phyloP scores from a whole-genome alignment of 2,888 invertebrate genomes.

The Digitonthophagus gazella region DNA sequence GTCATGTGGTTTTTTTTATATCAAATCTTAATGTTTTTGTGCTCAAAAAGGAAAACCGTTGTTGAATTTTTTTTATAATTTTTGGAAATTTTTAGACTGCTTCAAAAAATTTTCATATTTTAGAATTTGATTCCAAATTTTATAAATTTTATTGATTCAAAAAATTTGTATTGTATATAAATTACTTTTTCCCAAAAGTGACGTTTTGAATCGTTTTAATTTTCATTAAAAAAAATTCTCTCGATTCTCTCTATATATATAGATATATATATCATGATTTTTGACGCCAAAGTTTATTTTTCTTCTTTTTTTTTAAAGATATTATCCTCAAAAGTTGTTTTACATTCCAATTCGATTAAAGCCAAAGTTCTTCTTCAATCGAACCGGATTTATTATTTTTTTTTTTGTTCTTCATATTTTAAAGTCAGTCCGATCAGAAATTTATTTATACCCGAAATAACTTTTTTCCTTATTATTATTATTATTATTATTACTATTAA shows the following conservation, averaged over 20 bases:
- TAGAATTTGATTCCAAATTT: background rate
- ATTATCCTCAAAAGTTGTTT: background rate
- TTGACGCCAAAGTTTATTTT: conserved; percentile 16
- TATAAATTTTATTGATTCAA: background rate
- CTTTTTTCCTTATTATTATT: too few species aligned
- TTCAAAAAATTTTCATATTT: conserved; percentile 4
- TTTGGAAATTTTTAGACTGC: background rate
- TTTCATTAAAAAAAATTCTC: conserved; percentile 16
- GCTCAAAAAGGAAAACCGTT: background rate
- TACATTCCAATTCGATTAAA: background rate
- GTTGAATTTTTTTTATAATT: background rate
- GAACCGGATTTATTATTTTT: conserved; percentile 7
- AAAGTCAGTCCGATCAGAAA: too few species aligned
- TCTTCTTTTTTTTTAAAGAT: too few species aligned
- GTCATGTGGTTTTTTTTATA: conserved; percentile 21
- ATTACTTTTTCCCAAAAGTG: conserved; percentile 29
- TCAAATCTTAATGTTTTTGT: background rate
- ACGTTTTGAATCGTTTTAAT: too few species aligned
- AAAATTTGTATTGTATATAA: conserved; percentile 17
- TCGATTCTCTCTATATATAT: conserved; percentile 9
- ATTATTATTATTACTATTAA: too few species aligned
- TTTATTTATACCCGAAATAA: too few species aligned
- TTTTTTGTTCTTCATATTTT: too few species aligned
- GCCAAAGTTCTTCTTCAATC: conserved; percentile 23
- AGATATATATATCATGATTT: background rate